Conservation (phyloP, 2,888 invertebrate species). For the Aleiodes testaceus region DNA sequence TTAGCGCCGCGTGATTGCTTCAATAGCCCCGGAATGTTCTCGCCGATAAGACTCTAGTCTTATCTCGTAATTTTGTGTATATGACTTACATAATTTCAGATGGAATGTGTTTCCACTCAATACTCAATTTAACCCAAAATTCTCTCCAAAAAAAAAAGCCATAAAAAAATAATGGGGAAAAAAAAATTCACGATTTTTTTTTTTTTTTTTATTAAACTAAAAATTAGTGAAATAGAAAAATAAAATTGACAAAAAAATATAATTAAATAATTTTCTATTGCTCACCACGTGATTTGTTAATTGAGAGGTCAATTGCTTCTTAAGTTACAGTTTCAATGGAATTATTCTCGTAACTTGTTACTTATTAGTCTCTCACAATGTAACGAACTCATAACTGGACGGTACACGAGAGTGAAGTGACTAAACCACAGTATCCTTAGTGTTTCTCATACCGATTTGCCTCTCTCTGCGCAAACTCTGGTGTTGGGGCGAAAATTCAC, state of each 20-base stretch:
- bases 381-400: slow-evolving; percentile 59
- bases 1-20: slow-evolving; percentile 52
- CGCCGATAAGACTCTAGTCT: slow-evolving; percentile 57
- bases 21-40: slow-evolving; percentile 52
- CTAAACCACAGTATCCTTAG: slow-evolving; percentile 53
- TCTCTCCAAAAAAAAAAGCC: too few species aligned
- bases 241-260: background rate
- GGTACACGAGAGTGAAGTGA: slow-evolving; percentile 41
- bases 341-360: background rate
- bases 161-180: too few species aligned
- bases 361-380: slow-evolving; percentile 54
- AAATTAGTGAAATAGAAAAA: background rate
- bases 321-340: background rate
- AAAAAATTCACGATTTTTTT: too few species aligned
- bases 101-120: background rate
- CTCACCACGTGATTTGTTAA: slow-evolving; percentile 22
- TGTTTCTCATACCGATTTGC: slow-evolving; percentile 36
- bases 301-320: background rate
- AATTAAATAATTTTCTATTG: slow-evolving; percentile 12
- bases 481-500: slow-evolving; percentile 44
- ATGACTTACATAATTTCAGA: slow-evolving; percentile 21
- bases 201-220: too few species aligned
- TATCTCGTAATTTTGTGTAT: slow-evolving; percentile 57
- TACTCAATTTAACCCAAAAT: too few species aligned
- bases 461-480: slow-evolving; percentile 19